A percentile compares a stretch with the other conserved stretches of the same genome.
Conservation (phyloP, 2,797 vertebrate species). For the Loris lydekkerianus region DNA sequence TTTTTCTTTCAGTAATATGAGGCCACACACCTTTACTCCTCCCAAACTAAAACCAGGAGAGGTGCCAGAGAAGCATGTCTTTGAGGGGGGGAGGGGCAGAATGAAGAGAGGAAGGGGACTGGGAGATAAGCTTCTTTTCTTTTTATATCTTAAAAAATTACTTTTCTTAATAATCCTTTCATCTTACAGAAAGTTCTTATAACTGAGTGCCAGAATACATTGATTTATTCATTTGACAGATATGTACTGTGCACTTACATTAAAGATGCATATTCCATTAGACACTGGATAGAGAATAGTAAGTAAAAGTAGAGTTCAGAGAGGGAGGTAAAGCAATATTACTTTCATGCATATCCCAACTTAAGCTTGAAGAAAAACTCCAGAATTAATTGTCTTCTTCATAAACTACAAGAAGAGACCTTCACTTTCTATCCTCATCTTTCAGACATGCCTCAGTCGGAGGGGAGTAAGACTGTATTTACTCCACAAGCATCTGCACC, state of each 20-base stretch:
- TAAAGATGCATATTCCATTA: neutral
- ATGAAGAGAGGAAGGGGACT: neutral
- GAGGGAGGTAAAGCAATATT: neutral
- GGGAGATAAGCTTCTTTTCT: conserved; percentile 27
- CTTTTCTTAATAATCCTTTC: conserved; percentile 21
- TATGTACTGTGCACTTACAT: neutral
- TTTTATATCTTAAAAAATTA: conserved; percentile 17
- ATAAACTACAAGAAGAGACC: neutral
- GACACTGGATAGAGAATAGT: neutral
- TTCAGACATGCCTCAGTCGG: neutral
- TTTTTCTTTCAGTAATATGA: conserved; percentile 27
- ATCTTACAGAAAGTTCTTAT: conserved; percentile 32
- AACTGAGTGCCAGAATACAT: neutral
- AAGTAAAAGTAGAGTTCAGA: neutral
- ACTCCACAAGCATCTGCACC: neutral
- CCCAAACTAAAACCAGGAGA: neutral
- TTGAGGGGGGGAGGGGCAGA: neutral
- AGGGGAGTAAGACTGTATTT: neutral
- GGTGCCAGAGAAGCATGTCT: neutral
- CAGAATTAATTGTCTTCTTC: neutral
- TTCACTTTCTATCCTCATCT: neutral
- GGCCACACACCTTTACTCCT: neutral
- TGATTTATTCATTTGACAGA: neutral
- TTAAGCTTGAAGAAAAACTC: neutral
- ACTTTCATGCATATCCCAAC: neutral